Conservation (phyloP, 1,140 invertebrate species). For the Rhopalosiphum padi region DNA sequence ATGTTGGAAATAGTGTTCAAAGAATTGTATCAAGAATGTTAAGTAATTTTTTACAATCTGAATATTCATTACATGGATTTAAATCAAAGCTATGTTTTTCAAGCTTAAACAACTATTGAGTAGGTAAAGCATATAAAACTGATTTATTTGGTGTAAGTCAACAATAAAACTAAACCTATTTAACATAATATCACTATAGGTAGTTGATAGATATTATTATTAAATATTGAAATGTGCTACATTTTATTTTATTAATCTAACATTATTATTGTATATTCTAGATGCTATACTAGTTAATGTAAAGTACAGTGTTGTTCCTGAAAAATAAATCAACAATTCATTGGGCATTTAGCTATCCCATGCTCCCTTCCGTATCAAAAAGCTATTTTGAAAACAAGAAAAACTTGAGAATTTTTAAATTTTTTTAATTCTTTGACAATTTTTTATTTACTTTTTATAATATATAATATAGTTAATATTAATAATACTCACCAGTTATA, state of each 20-base stretch:
- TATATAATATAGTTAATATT: too few relatives aligned
- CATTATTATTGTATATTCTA: background rate
- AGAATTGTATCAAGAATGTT: background rate
- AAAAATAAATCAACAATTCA: background rate
- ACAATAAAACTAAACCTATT: too few relatives aligned
- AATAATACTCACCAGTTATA: too few relatives aligned
- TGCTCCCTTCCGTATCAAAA: background rate
- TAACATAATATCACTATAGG: too few relatives aligned
- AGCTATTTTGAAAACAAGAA: too few relatives aligned
- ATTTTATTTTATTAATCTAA: background rate
- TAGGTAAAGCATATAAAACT: background rate
- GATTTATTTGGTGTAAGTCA: too few relatives aligned
- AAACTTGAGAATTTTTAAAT: too few relatives aligned
- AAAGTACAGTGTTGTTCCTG: background rate
- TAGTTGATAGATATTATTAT: too few relatives aligned
- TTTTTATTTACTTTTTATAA: too few relatives aligned
- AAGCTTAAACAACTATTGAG: background rate
- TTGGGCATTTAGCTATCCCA: background rate
- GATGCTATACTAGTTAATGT: background rate
- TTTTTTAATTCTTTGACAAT: too few relatives aligned
- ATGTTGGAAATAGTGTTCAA: background rate
- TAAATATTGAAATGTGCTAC: too few relatives aligned
- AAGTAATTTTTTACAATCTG: background rate
- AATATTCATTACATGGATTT: background rate
- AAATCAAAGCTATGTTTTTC: conserved; percentile 15